A percentile compares a stretch with the other conserved stretches of the same genome.
phyloP scores from a whole-genome alignment of 2,113 vertebrate species.

The Grus americana region DNA sequence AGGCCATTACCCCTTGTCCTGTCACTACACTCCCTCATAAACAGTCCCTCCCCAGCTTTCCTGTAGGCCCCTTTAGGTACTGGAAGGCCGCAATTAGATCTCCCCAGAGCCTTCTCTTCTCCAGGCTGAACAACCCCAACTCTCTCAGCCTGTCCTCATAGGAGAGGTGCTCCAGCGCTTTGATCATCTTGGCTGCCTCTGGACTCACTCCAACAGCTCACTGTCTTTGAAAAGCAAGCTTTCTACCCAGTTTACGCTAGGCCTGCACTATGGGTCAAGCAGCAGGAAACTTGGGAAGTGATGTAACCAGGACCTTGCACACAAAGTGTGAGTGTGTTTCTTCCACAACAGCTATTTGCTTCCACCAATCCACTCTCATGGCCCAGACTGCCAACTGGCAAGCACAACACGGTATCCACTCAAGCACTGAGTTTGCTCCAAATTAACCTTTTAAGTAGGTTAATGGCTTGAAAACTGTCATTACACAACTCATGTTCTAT shows the following conservation, averaged over 20 bases:
- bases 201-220: too few relatives aligned
- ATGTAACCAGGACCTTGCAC: constrained; percentile 13
- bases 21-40: too few relatives aligned
- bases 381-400: constrained; percentile 54
- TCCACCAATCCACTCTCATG: background rate
- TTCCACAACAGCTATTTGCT: constrained; percentile 24
- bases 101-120: too few relatives aligned
- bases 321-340: constrained; percentile 23
- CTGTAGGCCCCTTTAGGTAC: too few relatives aligned
- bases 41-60: too few relatives aligned
- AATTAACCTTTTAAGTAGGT: constrained; percentile 69
- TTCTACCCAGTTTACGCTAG: background rate
- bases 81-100: too few relatives aligned
- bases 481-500: constrained; percentile 49
- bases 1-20: too few relatives aligned
- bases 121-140: too few relatives aligned
- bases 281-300: constrained; percentile 5
- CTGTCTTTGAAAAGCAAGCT: background rate
- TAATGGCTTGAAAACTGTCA: constrained; percentile 61
- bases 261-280: background rate
- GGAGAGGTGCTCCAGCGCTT: too few relatives aligned
- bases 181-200: too few relatives aligned
- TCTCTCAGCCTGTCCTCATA: too few relatives aligned
- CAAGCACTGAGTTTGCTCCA: constrained; percentile 41
- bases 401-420: constrained; percentile 18